A percentile compares a stretch with the other conserved stretches of the same genome.
phyloP scores from a whole-genome alignment of 35 echinoderm and acorn worm genomes.

The Hemicentrotus pulcherrimus region DNA sequence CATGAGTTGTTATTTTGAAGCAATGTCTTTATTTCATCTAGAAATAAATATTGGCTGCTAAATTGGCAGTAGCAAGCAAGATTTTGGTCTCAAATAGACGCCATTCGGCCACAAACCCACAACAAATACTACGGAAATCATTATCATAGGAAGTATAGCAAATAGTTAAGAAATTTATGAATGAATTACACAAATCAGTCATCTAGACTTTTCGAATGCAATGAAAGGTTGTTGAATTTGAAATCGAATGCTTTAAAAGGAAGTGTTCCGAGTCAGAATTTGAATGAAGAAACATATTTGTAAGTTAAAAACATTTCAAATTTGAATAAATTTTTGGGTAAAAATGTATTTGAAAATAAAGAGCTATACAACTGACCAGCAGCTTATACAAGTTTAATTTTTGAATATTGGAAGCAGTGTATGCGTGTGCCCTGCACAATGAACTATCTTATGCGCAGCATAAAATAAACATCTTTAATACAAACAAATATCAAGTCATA shows the following conservation, averaged over 20 bases:
- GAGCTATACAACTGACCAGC: slow-evolving; percentile 42
- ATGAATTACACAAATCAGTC: neutral
- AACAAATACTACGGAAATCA: neutral
- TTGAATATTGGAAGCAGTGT: slow-evolving; percentile 45
- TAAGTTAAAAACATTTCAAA: slow-evolving; percentile 5
- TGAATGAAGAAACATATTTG: neutral
- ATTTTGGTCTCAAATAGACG: neutral
- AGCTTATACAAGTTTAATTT: neutral
- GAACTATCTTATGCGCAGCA: slow-evolving; percentile 38
- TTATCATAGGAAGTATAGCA: neutral
- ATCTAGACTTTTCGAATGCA: neutral
- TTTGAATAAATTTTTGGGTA: neutral
- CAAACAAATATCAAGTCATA: slow-evolving; percentile 5
- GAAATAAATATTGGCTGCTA: neutral
- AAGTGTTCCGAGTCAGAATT: neutral
- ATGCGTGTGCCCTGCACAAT: slow-evolving; percentile 5
- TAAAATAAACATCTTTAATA: neutral
- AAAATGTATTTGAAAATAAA: slow-evolving; percentile 1
- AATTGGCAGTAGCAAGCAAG: slow-evolving; percentile 16
- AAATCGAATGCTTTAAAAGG: neutral
- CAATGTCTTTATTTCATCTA: neutral
- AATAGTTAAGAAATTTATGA: neutral
- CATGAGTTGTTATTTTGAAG: neutral
- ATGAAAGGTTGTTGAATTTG: neutral
- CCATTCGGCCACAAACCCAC: neutral